Evolutionary conservation across 2,797 vertebrate species (phyloP), one percentile per base, ranked within the genome.

Genomic region (Astyanax mexicanus): DNA sequence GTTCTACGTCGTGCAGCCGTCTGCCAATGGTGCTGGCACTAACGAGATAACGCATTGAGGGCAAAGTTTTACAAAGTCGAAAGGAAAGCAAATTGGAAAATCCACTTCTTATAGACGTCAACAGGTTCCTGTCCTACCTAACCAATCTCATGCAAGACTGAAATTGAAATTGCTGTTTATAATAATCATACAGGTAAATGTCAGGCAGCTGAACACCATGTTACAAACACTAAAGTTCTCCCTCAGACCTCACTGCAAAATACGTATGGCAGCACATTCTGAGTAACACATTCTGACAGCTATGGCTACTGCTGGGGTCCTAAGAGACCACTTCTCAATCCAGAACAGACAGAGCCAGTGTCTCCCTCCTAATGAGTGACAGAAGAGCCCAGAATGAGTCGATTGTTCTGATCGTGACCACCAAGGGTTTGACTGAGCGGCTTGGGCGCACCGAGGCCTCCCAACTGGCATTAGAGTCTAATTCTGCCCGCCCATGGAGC

Each of bases 401-500:
- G 77, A 86, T 84, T 90, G 87, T 91, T 89, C 88, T 87, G 86
- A 91, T 90, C 84, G 23, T 72, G 72, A 74, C 71, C 80, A 80
- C 80, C 81, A 79, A 64, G 68, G 29, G 60, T 12, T 75, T 77
- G 68, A 40, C 61, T 54, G 19, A 64, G 66, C 55, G 54, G 49
- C 77, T 62, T 69, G 58, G 72, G 69, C 54, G 37, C 55, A 49
- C 47, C 47, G 37, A 87, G 84, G 73, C 84, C 90, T n/a, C n/a
- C 90, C 89, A 88, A 91, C 87, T 89, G 81, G 89, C 85, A 92
- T 91, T 92, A 90, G 81, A 85, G 83, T 87, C 89, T 91, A 92
- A 91, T 90, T 92, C 91, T 88, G 84, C 89, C 90, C 74, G 83
- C 87, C 91, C 88, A 90, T 91, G 86, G 88, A 89, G 88, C 40